phyloP scores from a whole-genome alignment of 2,888 invertebrate species.

The Piscicola geometra region DNA sequence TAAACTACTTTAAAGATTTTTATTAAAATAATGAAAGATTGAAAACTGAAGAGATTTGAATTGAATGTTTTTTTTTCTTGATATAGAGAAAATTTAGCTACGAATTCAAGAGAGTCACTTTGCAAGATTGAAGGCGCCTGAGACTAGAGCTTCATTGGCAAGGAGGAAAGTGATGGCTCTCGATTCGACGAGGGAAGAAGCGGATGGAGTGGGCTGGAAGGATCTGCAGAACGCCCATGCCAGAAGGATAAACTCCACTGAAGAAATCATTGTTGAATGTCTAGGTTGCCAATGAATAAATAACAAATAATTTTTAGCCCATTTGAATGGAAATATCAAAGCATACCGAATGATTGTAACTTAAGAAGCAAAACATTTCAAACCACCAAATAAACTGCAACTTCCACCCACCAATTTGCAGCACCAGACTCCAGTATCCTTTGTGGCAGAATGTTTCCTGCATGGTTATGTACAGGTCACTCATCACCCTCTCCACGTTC shows the following conservation, averaged over 20 bases:
- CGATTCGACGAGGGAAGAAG: constrained; percentile 65
- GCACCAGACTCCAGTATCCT: constrained; percentile 8
- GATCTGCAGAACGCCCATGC: constrained; percentile 77
- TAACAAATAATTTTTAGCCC: no score
- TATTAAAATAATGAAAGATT: neutral
- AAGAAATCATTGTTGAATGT: neutral
- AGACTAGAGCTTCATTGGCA: constrained; percentile 71
- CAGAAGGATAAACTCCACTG: constrained; percentile 53
- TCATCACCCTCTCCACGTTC: constrained; percentile 62
- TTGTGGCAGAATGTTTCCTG: constrained; percentile 50
- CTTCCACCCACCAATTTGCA: neutral
- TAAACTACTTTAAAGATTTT: constrained; percentile 41
- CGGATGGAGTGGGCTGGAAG: constrained; percentile 79
- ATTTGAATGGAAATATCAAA: neutral
- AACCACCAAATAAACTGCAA: constrained; percentile 58
- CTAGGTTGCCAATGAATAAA: neutral
- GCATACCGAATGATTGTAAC: constrained; percentile 63
- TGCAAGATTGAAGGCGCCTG: constrained; percentile 65
- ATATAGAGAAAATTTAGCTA: no score
- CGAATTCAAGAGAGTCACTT: no score
- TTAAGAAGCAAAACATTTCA: constrained; percentile 79
- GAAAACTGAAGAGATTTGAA: neutral
- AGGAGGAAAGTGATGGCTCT: constrained; percentile 76
- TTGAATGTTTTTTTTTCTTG: no score
- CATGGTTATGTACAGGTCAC: constrained; percentile 1